These are phyloP conservation scores for Hemicentrotus pulcherrimus DNA, from an alignment of 35 echinoderm and acorn worm species.

Conservation along the genomic window DNA sequence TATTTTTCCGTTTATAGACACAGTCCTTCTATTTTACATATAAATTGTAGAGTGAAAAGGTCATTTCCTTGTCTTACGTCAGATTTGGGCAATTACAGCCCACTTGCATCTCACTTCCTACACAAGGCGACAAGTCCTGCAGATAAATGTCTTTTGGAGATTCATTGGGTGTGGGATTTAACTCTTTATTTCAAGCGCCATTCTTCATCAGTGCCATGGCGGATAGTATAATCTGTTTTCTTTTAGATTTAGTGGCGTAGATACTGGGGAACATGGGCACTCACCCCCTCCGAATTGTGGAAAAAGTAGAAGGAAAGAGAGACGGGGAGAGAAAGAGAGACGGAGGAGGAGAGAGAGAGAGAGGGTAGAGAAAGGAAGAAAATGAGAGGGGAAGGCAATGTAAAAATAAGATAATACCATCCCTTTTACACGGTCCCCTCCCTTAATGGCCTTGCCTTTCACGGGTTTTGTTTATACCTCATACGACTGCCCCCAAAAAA, in stretches of 20 bases:
- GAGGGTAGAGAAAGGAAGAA: not conserved
- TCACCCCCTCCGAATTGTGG: no score
- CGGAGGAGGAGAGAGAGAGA: not conserved
- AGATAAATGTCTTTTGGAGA: not conserved
- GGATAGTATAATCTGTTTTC: not conserved
- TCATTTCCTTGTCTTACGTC: not conserved
- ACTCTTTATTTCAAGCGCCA: not conserved
- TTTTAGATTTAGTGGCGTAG: not conserved
- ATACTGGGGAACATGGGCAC: not conserved
- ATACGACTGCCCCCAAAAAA: not conserved
- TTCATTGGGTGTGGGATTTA: not conserved
- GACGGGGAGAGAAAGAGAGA: no score
- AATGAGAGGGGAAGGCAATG: not conserved
- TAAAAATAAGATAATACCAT: not conserved
- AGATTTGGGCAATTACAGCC: not conserved
- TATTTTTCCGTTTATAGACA: no score
- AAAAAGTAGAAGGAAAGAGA: no score
- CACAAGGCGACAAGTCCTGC: not conserved
- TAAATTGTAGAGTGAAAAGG: not conserved
- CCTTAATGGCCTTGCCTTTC: no score
- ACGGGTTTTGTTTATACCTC: no score
- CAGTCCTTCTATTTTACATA: not conserved
- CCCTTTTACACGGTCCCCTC: not conserved
- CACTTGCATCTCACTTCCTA: not conserved
- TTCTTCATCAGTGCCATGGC: not conserved